Evolutionary conservation across 2,113 vertebrate species (phyloP).

Genomic region (Mobula hypostoma): DNA sequence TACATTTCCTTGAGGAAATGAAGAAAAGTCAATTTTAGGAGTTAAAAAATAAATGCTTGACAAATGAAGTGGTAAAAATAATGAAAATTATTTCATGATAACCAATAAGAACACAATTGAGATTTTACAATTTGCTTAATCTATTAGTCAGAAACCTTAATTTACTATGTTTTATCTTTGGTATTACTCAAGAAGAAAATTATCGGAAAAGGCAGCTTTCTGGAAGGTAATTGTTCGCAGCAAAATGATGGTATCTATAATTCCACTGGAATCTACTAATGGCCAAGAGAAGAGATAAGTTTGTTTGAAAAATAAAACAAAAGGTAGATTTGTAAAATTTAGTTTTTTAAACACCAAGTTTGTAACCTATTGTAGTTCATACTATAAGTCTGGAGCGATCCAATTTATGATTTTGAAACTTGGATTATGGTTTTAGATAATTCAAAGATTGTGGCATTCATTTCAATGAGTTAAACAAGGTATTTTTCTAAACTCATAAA

Average conservation of each 20-base stretch:
- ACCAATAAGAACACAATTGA: background rate
- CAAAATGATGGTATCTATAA: background rate
- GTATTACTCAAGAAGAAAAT: background rate
- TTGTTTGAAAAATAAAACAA: background rate
- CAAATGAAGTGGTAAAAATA: background rate
- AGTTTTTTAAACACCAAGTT: no score
- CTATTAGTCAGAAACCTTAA: background rate
- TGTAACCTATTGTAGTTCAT: background rate
- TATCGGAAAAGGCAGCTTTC: background rate
- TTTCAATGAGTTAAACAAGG: background rate
- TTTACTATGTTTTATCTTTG: background rate
- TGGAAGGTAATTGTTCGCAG: background rate
- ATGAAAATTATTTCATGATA: background rate
- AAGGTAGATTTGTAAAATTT: background rate
- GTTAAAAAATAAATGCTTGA: background rate
- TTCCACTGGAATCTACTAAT: constrained; percentile 5
- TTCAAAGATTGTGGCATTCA: background rate
- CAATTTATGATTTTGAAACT: constrained; percentile 14
- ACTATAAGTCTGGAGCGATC: background rate
- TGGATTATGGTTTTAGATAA: background rate
- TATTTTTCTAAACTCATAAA: background rate
- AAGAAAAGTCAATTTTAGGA: background rate
- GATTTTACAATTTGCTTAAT: background rate
- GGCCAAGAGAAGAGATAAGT: background rate
- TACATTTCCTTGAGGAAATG: no score